phyloP scores from a whole-genome alignment of 2,113 vertebrate species.

The Varanus komodoensis region DNA sequence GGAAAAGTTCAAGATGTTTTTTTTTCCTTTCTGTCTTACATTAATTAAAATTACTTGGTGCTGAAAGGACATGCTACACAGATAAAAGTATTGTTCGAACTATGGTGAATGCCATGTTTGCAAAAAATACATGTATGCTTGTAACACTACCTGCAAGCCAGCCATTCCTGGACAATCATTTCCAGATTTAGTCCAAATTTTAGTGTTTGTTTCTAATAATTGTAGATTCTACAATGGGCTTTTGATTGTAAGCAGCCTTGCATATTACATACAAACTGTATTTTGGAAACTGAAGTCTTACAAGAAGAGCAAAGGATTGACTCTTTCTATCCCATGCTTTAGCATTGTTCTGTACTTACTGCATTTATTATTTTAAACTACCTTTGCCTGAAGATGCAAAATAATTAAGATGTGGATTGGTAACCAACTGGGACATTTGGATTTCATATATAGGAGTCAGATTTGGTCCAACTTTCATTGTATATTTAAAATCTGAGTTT shows the following conservation, averaged over 20 bases:
- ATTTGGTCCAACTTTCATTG: not conserved
- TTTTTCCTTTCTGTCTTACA: not conserved
- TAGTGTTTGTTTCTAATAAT: conserved; percentile 10
- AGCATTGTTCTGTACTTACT: not conserved
- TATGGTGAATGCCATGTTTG: not conserved
- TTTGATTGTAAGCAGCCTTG: not conserved
- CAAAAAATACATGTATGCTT: not conserved
- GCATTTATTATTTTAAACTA: not conserved
- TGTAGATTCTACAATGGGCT: not conserved
- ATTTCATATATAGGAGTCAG: not conserved
- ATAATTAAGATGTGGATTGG: no score
- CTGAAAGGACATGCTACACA: not conserved
- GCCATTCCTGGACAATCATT: conserved; percentile 21
- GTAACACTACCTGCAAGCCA: not conserved
- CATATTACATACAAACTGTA: not conserved
- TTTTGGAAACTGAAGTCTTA: not conserved
- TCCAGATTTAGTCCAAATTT: conserved; percentile 27
- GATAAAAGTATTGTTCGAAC: not conserved
- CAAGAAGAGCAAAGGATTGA: not conserved
- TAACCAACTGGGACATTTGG: not conserved
- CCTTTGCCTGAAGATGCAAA: not conserved
- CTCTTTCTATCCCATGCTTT: not conserved
- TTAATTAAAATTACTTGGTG: not conserved
- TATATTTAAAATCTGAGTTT: not conserved
- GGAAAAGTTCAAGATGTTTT: no score